Evolutionary conservation across 2,113 vertebrate genomes (phyloP).

Genomic region (Synchiropus splendidus): DNA sequence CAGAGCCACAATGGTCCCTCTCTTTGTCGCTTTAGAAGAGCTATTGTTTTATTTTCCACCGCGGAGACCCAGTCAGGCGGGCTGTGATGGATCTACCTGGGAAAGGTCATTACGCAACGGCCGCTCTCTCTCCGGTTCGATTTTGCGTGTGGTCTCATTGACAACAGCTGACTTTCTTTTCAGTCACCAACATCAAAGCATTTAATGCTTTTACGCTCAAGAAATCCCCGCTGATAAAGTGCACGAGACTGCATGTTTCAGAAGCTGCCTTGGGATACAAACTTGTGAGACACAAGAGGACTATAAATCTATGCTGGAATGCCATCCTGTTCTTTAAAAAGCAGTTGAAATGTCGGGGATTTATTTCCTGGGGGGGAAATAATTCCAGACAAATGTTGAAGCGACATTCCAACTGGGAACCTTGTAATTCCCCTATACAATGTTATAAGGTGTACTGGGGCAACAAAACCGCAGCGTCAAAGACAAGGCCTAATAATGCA

Average conservation of each 20-base stretch:
- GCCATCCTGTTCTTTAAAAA: constrained; percentile 7
- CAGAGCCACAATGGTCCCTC: constrained; percentile 34
- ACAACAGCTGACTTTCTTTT: not conserved
- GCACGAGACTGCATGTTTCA: too few relatives aligned
- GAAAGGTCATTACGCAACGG: constrained; percentile 23
- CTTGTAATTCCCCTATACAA: constrained; percentile 37
- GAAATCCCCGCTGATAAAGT: too few relatives aligned
- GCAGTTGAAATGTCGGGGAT: constrained; percentile 16
- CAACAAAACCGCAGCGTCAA: too few relatives aligned
- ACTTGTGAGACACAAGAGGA: too few relatives aligned
- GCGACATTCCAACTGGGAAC: constrained; percentile 35
- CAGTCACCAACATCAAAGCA: not conserved
- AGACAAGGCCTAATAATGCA: too few relatives aligned
- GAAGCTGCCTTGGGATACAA: too few relatives aligned
- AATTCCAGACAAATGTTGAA: constrained; percentile 42
- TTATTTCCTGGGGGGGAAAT: constrained; percentile 32
- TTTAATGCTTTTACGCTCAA: too few relatives aligned
- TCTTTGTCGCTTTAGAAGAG: constrained; percentile 24
- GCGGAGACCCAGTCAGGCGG: constrained; percentile 14
- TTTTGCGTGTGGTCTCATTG: not conserved
- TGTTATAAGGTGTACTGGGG: constrained; percentile 23
- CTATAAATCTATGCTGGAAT: constrained; percentile 3
- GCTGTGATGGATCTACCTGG: constrained; percentile 52
- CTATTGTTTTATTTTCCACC: constrained; percentile 46
- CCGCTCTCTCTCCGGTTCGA: not conserved